Conservation (phyloP, 2,888 invertebrate genomes). For the Acronicta psi region DNA sequence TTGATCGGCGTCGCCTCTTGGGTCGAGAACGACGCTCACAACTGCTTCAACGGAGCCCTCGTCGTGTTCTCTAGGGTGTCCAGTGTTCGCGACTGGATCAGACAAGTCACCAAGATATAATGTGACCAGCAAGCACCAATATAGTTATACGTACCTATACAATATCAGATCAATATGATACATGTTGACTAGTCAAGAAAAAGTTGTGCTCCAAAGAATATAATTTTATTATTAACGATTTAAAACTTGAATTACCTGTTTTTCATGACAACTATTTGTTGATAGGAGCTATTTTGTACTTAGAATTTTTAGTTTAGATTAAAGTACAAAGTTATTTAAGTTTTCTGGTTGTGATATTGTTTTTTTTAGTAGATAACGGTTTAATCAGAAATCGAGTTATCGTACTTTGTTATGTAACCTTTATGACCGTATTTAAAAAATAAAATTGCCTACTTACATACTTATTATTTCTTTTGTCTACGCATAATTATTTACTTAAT, state of each 20-base stretch:
- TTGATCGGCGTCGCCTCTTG: conserved; percentile 82
- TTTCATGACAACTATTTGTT: conserved; percentile 27
- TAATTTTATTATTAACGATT: conserved; percentile 31
- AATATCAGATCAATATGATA: conserved; percentile 45
- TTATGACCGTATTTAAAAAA: conserved; percentile 35
- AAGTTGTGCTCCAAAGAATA: conserved; percentile 47
- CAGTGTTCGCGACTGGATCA: conserved; percentile 77
- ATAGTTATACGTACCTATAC: conserved; percentile 33
- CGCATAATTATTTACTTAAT: too few species aligned
- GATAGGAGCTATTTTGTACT: conserved; percentile 34
- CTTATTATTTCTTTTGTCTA: background rate
- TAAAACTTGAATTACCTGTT: conserved; percentile 18
- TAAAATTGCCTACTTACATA: conserved; percentile 20
- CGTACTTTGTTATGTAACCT: conserved; percentile 23
- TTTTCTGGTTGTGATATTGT: conserved; percentile 39
- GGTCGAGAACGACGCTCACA: conserved; percentile 80
- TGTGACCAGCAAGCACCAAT: conserved; percentile 7
- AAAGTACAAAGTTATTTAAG: conserved; percentile 41
- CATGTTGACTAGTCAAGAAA: conserved; percentile 55
- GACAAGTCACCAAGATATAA: conserved; percentile 70
- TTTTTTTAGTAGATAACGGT: conserved; percentile 14
- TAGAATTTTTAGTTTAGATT: conserved; percentile 26
- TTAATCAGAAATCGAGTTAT: conserved; percentile 11
- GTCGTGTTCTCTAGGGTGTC: conserved; percentile 79
- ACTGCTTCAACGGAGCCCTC: conserved; percentile 74